Evolutionary conservation across 2,797 vertebrate species (phyloP), one percentile per base, ranked within the genome.

Genomic region (Syndactyla subalaris): DNA sequence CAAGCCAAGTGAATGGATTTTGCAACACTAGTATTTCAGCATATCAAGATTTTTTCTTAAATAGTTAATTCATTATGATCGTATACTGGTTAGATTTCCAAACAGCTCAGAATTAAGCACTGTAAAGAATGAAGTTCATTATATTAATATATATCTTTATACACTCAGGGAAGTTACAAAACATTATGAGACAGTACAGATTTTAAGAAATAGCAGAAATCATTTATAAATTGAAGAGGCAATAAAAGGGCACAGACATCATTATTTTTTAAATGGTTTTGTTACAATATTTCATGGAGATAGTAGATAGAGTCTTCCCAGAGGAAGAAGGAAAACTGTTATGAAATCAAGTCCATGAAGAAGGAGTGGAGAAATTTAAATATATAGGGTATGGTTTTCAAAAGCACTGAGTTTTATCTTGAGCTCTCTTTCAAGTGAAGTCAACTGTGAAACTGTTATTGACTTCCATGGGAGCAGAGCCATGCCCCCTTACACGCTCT

Each of bases 181-280:
- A 95, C 75, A 93, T 95, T 93, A 94, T 89, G 85, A 97, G 84
- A 96, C 67, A 91, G 72, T 78, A 65, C 34, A 84, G 84, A 78
- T 81, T 94, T 96, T 91, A 95, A 96, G 89, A 79, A 88, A 77
- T 13, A 87, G 34, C 52, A 95, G 80, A 93, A 66, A 87, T 92
- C 36, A 95, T 93, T 97, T 95, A 94, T 92, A 89, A 81, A 91
- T 43, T 79, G 63, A 82, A 95, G 49, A 72, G 61, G 52, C 80
- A 86, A 85, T 88, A 96, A 95, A 96, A 92, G 30, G 45, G 86
- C 87, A 95, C 30, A 89, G 70, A 70, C 19, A 63, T 89, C 2
- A 81, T 94, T 94, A 93, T 95, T 97, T 97, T 97, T 54, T 38
- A 10, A 94, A 92, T 86, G 92, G 55, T 48, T 88, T 88, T 93